These are phyloP conservation scores for Zoanthus sansibaricus DNA, from an alignment of 92 coral and sea anemone genomes.

Conservation along the genomic window DNA sequence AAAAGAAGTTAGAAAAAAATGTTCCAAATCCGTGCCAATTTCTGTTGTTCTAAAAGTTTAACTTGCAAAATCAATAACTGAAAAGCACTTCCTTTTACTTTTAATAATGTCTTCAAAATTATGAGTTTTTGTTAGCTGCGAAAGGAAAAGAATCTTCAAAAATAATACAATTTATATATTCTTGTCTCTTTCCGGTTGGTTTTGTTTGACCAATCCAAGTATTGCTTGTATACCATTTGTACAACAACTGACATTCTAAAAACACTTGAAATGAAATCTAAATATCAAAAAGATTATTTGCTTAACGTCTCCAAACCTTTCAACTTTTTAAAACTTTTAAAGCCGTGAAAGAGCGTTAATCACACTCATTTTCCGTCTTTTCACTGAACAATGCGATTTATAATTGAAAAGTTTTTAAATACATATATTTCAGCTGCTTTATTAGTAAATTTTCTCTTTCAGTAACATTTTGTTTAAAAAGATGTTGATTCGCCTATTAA, in stretches of 20 bases:
- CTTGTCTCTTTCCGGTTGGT: not conserved
- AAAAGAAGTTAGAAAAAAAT: not conserved
- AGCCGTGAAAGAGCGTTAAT: not conserved
- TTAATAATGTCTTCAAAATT: not conserved
- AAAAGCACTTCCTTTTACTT: not conserved
- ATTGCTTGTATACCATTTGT: slow-evolving; percentile 8
- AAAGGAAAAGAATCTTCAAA: not conserved
- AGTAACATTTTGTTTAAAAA: no score
- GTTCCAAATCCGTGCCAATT: not conserved
- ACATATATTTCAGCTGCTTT: no score
- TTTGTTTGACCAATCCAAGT: not conserved
- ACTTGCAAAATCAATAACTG: not conserved
- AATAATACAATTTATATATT: not conserved
- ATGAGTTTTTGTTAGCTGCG: slow-evolving; percentile 13
- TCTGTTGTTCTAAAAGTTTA: not conserved
- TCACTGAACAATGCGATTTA: no score
- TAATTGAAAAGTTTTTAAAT: no score
- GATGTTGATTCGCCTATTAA: no score
- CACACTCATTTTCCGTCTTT: no score
- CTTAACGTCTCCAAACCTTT: not conserved
- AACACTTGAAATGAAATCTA: not conserved
- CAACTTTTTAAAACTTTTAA: not conserved
- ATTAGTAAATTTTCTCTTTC: no score
- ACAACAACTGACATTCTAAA: not conserved
- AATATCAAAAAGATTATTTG: not conserved